These are phyloP conservation scores for Diaprepes abbreviatus DNA, from an alignment of 2,888 invertebrate genomes.

Conservation along the genomic window DNA sequence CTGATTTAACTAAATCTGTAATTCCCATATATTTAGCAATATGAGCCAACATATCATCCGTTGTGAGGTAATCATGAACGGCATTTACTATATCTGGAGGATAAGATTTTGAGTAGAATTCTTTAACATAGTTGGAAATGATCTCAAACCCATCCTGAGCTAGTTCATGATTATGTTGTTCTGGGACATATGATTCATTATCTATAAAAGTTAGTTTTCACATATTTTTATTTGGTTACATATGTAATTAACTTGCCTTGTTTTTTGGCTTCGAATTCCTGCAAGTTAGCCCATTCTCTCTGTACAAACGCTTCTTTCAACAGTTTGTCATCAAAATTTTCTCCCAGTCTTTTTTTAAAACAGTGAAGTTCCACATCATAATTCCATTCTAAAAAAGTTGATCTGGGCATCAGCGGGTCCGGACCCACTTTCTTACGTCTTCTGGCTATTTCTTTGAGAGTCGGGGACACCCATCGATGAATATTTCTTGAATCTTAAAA, in stretches of 20 bases:
- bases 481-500: slow-evolving; percentile 59
- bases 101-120: slow-evolving; percentile 77
- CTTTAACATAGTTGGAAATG: slow-evolving; percentile 75
- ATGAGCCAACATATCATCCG: slow-evolving; percentile 77
- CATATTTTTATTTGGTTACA: too few relatives aligned
- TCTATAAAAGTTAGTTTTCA: too few relatives aligned
- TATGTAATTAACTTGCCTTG: slow-evolving; percentile 52
- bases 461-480: slow-evolving; percentile 79
- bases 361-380: slow-evolving; percentile 89
- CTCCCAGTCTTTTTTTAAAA: slow-evolving; percentile 87
- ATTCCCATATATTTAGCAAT: slow-evolving; percentile 84
- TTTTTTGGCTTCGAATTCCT: slow-evolving; percentile 75
- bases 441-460: slow-evolving; percentile 73
- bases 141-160: slow-evolving; percentile 78
- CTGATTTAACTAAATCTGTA: slow-evolving; percentile 83
- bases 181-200: slow-evolving; percentile 41
- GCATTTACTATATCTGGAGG: slow-evolving; percentile 83
- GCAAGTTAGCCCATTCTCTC: slow-evolving; percentile 81
- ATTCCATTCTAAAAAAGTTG: slow-evolving; percentile 87
- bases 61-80: slow-evolving; percentile 76
- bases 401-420: slow-evolving; percentile 71
- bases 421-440: slow-evolving; percentile 72
- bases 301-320: slow-evolving; percentile 85
- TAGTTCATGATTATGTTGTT: slow-evolving; percentile 79
- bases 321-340: slow-evolving; percentile 81